Percentiles rank a stretch among this genome's conserved stretches.
These are phyloP conservation scores for Nymphalis polychloros DNA, from an alignment of 2,888 invertebrate species.

Conservation along the genomic window DNA sequence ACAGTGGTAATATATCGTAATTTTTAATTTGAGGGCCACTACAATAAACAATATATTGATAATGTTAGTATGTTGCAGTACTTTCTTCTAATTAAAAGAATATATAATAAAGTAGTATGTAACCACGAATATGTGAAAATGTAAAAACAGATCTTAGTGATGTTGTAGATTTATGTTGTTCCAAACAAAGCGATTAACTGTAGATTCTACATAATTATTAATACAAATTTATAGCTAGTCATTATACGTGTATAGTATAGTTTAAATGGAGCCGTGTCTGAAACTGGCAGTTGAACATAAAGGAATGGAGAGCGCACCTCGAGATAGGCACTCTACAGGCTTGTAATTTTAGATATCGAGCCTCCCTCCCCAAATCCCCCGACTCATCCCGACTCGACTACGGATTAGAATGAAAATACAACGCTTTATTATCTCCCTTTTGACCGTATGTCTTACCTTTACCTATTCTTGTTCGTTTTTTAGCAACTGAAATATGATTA, in stretches of 20 bases:
- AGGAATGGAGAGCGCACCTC: conserved; percentile 68
- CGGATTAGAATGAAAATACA: conserved; percentile 79
- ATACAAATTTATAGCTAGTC: conserved; percentile 49
- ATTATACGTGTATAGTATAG: conserved; percentile 65
- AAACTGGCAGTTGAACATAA: conserved; percentile 76
- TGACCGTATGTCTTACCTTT: conserved; percentile 76
- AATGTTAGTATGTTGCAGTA: too few relatives aligned
- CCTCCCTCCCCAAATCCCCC: conserved; percentile 60
- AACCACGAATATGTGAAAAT: too few relatives aligned
- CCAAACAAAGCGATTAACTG: conserved; percentile 1
- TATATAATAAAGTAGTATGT: too few relatives aligned
- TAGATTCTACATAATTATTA: conserved; percentile 15
- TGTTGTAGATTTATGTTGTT: not conserved
- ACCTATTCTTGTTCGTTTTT: conserved; percentile 52
- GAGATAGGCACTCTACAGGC: conserved; percentile 75
- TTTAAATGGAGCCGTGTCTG: conserved; percentile 69
- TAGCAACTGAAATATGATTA: conserved; percentile 52
- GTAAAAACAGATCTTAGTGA: too few relatives aligned
- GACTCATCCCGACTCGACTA: conserved; percentile 60
- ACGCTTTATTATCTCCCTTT: conserved; percentile 77
- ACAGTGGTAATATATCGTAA: too few relatives aligned
- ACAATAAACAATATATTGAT: too few relatives aligned
- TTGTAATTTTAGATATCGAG: conserved; percentile 80
- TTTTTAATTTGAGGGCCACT: too few relatives aligned
- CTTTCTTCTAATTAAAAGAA: too few relatives aligned